These are phyloP conservation scores for Pygmarrhopalites habei DNA, from an alignment of 1,140 invertebrate species.

Conservation along the genomic window DNA sequence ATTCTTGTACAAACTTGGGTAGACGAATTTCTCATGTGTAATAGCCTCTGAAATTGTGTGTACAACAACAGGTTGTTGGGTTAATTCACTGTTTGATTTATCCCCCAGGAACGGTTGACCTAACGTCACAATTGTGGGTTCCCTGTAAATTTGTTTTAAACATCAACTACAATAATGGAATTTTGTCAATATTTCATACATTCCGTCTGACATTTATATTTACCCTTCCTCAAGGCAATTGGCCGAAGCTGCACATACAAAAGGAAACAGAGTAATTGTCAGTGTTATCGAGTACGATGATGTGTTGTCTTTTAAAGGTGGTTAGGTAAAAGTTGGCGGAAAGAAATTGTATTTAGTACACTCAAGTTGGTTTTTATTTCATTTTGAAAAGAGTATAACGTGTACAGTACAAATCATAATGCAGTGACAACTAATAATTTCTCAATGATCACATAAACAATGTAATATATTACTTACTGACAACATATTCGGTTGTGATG, in stretches of 20 bases:
- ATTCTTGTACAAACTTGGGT: constrained; percentile 8
- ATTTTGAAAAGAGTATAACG: no score
- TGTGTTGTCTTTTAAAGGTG: not conserved
- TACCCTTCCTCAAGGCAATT: no score
- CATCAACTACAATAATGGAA: no score
- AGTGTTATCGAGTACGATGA: not conserved
- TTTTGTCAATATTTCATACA: no score
- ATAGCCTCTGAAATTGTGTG: not conserved
- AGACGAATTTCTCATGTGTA: not conserved
- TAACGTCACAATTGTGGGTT: no score
- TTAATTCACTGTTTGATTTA: not conserved
- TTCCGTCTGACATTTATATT: no score
- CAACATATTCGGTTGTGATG: constrained; percentile 22
- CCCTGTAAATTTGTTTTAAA: no score
- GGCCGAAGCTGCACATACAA: no score
- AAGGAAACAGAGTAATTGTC: not conserved
- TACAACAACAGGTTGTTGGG: not conserved
- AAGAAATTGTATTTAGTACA: no score
- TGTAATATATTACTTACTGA: not conserved
- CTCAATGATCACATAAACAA: not conserved
- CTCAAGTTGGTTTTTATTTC: not conserved
- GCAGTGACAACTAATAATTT: no score
- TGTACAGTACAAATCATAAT: no score
- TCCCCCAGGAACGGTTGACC: not conserved
- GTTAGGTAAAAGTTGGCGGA: no score